Base-by-base conservation (phyloP, 1,140 invertebrate species). In the Neodiprion fabricii region DNA sequence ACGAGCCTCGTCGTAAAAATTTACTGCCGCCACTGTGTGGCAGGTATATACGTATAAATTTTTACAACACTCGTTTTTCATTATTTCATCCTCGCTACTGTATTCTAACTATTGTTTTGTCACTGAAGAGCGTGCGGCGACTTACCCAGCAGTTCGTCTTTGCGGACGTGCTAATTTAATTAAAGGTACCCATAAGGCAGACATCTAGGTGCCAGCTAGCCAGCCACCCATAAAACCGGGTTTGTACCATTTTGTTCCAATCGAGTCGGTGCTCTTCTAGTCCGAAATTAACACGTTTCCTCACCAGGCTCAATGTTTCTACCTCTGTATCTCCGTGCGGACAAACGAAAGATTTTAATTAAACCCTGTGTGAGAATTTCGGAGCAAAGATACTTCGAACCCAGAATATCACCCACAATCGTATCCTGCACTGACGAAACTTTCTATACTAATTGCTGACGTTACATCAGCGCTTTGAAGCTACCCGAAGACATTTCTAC, bases 161-260 rank as follows among this genome's bases (percentile, higher is more conserved):
- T 40, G 28, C 28, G 28, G 28, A 40, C 11, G 53, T 61, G 53
- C n/a, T 61, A 61, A 61, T 61, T 61, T 9, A 61, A 61, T 61
- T 61, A 61, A 61, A 61, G 53, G 53, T 61, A 61, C 53, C 28
- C 28, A 40, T 40, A 40, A 40, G 28, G 28, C 28, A 40, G 28
- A 40, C 28, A 40, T 40, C 28, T 40, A 40, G 28, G 28, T 40
- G 28, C 28, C 28, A 40, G 28, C 53, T 61, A 61, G 28, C 28
- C 53, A 61, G 53, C 11, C 53, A 61, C 5, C 53, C 53, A 61
- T 61, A 61, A 61, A 61, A 61, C 53, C 53, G 53, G 53, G 53
- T 61, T 61, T 61, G 53, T 61, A 61, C 53, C n/a, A 61, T 61
- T 61, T 61, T 61, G 53, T 61, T 61, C 53, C 53, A 61, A 61